Percentiles rank a stretch among this genome's conserved stretches.
Evolutionary conservation across 2,797 vertebrate genomes (phyloP).

Genomic region (Limnodromus scolopaceus): DNA sequence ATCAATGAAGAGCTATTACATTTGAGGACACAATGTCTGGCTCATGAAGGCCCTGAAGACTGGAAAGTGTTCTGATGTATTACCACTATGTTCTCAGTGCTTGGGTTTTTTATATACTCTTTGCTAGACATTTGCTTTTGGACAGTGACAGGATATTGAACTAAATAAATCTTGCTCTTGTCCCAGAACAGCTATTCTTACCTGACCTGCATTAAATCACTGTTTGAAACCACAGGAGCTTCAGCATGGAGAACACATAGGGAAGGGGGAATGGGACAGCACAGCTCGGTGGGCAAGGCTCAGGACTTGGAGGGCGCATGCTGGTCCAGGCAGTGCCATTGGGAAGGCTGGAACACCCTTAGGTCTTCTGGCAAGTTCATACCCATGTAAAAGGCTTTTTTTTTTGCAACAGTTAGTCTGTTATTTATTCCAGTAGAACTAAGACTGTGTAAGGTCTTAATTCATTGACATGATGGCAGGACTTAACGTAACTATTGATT

Average conservation of each 20-base stretch:
- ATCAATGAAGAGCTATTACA: not conserved
- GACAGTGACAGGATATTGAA: not conserved
- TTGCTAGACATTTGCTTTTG: not conserved
- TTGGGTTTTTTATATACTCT: not conserved
- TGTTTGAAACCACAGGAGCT: not conserved
- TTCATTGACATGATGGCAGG: not conserved
- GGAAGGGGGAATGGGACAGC: not conserved
- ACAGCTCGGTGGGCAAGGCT: not conserved
- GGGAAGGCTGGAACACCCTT: not conserved
- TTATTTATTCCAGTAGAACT: not conserved
- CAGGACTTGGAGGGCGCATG: fast-evolving
- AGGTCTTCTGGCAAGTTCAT: not conserved
- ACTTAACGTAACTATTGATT: not conserved
- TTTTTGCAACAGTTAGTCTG: not conserved
- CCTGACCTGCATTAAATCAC: not conserved
- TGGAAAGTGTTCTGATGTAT: not conserved
- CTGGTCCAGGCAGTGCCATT: not conserved
- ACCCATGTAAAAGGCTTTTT: not conserved
- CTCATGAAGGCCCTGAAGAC: not conserved
- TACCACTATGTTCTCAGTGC: not conserved
- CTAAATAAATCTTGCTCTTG: not conserved
- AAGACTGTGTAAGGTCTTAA: not conserved
- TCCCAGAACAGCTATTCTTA: not conserved
- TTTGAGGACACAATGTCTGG: not conserved
- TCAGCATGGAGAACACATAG: not conserved